phyloP scores from a whole-genome alignment of 2,113 vertebrate species.

The Apistogramma diplotaenia region DNA sequence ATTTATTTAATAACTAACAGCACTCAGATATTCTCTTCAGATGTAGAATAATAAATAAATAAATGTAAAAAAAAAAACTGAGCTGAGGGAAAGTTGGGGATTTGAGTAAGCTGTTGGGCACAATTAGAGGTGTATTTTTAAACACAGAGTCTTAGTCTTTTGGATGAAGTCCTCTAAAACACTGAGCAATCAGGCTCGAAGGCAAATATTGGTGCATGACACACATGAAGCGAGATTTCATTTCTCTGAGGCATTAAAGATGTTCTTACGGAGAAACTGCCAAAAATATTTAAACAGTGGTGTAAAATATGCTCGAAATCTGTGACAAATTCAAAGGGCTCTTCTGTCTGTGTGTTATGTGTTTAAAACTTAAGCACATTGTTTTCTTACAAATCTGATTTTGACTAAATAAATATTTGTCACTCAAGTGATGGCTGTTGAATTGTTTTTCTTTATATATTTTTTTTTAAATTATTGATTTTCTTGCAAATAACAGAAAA shows the following conservation, averaged over 20 bases:
- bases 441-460: not conserved
- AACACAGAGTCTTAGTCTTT: not conserved
- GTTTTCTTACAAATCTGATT: not conserved
- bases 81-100: not conserved
- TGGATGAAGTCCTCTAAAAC: conserved; percentile 23
- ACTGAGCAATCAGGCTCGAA: conserved; percentile 18
- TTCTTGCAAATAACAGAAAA: not conserved
- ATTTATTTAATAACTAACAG: not conserved
- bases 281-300: not conserved
- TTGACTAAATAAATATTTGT: not conserved
- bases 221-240: not conserved
- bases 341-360: not conserved
- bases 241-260: not conserved
- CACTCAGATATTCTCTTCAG: not conserved
- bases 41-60: not conserved
- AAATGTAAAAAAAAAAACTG: not conserved
- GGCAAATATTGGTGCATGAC: conserved; percentile 32
- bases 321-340: not conserved
- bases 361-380: too few species aligned
- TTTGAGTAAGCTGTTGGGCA: conserved; percentile 2
- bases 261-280: not conserved
- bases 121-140: not conserved
- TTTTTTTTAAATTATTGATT: not conserved
- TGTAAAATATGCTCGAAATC: not conserved
- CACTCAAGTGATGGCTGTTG: fast-evolving